Evolutionary conservation across 2,113 vertebrate species (phyloP).

Genomic region (Pipra filicauda): DNA sequence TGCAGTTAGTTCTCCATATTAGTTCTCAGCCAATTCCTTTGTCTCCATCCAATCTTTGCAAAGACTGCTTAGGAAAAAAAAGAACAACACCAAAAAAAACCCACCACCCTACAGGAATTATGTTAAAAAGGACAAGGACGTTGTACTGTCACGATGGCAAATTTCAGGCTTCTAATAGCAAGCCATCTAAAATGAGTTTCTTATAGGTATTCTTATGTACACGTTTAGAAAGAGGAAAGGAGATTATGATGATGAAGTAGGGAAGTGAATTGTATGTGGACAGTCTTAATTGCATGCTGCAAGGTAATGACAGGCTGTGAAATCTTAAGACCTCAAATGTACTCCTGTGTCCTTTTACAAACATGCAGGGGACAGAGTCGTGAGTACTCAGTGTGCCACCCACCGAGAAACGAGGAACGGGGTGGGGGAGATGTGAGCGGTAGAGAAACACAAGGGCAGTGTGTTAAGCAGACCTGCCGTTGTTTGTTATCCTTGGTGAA

Average conservation of each 20-base stretch:
- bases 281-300: conserved; percentile 13
- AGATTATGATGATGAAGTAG: background rate
- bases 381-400: background rate
- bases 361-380: background rate
- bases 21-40: background rate
- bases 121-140: background rate
- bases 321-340: background rate
- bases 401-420: background rate
- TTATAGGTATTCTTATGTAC: background rate
- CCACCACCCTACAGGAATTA: background rate
- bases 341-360: conserved; percentile 17
- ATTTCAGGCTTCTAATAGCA: background rate
- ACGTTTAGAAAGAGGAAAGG: background rate
- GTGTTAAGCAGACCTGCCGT: background rate
- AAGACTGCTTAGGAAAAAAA: background rate
- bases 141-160: background rate
- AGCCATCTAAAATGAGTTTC: background rate
- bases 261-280: background rate
- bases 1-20: background rate
- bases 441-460: background rate
- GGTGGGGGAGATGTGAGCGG: background rate
- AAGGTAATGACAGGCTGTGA: conserved; percentile 15
- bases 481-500: conserved; percentile 22
- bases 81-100: background rate
- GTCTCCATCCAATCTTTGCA: background rate